Conservation (phyloP, 2,888 invertebrate genomes). For the Aelia acuminata region DNA sequence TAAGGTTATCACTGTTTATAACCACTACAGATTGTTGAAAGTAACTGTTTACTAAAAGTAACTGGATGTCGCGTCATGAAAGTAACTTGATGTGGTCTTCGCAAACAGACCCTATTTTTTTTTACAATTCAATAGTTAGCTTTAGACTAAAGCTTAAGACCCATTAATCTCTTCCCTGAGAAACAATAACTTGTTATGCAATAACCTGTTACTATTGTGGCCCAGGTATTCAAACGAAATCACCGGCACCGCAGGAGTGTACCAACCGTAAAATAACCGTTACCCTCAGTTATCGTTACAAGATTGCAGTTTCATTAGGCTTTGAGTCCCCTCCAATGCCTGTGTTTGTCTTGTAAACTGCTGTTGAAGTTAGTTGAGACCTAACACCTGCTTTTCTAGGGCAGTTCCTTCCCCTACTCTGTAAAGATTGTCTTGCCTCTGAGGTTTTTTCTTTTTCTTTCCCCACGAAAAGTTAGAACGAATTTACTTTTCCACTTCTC, state of each 20-base stretch:
- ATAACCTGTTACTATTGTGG: not conserved
- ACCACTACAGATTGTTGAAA: no score
- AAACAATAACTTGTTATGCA: not conserved
- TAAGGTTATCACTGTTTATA: no score
- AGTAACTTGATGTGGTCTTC: no score
- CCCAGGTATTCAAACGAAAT: not conserved
- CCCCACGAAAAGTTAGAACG: not conserved
- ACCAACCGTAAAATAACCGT: not conserved
- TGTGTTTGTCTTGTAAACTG: conserved; percentile 29
- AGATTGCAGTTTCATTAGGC: not conserved
- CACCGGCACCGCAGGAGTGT: not conserved
- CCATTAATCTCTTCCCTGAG: not conserved
- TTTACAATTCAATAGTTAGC: no score
- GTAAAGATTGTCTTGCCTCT: not conserved
- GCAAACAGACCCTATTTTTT: no score
- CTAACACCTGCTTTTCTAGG: not conserved
- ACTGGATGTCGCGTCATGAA: no score
- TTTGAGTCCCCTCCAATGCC: not conserved
- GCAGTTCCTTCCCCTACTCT: not conserved
- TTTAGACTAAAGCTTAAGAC: no score
- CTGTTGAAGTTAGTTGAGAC: not conserved
- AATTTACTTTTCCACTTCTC: not conserved
- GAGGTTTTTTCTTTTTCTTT: not conserved
- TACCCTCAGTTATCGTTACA: not conserved
- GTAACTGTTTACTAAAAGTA: no score